Percentiles rank a stretch among this genome's conserved stretches.
Conservation (phyloP, 2,113 vertebrate species). For the Bungarus multicinctus region DNA sequence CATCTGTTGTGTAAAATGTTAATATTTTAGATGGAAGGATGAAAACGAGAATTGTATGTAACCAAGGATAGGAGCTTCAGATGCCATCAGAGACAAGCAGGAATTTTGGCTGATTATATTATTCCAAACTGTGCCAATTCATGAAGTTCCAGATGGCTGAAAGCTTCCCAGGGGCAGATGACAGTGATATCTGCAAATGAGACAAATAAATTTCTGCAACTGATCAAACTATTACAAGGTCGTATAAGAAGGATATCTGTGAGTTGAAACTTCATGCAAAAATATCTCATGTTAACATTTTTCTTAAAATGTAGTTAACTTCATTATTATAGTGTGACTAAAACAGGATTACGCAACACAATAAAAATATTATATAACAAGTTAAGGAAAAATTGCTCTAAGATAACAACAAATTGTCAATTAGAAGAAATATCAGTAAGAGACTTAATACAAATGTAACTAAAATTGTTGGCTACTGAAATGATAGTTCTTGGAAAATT, state of each 20-base stretch:
- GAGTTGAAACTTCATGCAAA: background rate
- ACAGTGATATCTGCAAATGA: conserved; percentile 75
- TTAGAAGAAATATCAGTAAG: background rate
- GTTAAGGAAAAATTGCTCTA: background rate
- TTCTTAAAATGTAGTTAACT: background rate
- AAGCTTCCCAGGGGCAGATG: conserved; percentile 83
- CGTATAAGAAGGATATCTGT: conserved; percentile 18
- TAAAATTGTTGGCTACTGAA: background rate
- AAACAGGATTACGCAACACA: background rate
- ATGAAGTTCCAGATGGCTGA: conserved; percentile 78
- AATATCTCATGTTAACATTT: background rate
- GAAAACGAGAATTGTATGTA: conserved; percentile 45
- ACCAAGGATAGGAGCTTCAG: conserved; percentile 27
- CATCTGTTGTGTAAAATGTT: conserved; percentile 16
- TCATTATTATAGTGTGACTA: background rate
- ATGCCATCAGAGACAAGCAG: conserved; percentile 14
- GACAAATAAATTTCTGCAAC: background rate
- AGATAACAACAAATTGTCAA: background rate
- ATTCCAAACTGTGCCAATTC: conserved; percentile 80
- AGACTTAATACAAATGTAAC: background rate
- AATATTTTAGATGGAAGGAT: conserved; percentile 26
- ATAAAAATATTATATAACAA: background rate
- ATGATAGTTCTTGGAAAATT: background rate
- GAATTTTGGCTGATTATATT: conserved; percentile 64
- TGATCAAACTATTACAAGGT: conserved; percentile 14